A percentile compares a stretch with the other conserved stretches of the same genome.
Conservation (phyloP, 2,113 vertebrate genomes). For the Oreotragus oreotragus region DNA sequence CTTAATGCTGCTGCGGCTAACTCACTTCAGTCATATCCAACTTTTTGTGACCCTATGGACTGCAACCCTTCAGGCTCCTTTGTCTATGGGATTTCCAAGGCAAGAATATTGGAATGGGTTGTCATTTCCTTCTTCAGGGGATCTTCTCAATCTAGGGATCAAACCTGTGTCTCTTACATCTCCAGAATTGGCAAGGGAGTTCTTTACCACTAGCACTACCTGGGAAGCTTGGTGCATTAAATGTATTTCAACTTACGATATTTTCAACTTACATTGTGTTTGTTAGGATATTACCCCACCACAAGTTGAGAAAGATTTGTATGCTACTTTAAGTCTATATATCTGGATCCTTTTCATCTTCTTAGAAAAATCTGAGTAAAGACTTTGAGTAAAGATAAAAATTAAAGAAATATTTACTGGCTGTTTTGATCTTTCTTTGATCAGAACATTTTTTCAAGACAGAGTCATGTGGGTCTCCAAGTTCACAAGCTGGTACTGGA, state of each 20-base stretch:
- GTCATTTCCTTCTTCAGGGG: background rate
- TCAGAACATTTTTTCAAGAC: background rate
- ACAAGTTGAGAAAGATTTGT: background rate
- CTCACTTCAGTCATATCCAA: background rate
- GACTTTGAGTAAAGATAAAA: background rate
- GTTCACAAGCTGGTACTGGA: background rate
- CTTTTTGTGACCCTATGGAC: background rate
- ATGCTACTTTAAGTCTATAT: background rate
- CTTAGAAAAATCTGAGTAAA: background rate
- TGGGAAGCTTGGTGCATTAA: background rate
- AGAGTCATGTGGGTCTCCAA: background rate
- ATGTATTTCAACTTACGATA: background rate
- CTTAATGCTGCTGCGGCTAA: background rate
- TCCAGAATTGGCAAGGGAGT: background rate
- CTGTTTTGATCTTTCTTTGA: background rate
- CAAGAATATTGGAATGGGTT: background rate
- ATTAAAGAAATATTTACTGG: background rate
- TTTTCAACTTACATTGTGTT: background rate
- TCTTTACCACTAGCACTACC: background rate
- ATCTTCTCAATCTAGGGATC: background rate
- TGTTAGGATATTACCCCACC: background rate
- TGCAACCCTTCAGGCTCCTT: background rate
- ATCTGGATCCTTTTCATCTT: background rate
- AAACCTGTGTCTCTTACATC: background rate
- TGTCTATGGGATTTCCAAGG: background rate